Conservation (phyloP, 1,140 invertebrate species). For the Rhynchophorus ferrugineus region DNA sequence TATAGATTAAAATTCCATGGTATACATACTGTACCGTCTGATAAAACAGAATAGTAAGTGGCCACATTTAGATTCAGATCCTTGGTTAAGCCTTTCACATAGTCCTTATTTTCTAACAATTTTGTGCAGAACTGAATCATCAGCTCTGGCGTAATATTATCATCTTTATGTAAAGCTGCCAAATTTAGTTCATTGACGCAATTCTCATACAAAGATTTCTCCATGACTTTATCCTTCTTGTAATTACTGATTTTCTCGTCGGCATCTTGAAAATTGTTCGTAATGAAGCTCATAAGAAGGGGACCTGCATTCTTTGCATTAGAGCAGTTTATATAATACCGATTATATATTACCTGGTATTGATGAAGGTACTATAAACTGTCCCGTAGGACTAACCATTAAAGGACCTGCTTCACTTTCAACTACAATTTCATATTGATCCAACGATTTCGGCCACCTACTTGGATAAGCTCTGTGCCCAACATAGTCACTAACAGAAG, state of each 20-base stretch:
- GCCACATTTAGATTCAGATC: conserved; percentile 69
- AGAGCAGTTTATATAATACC: background rate
- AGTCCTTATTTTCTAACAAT: conserved; percentile 51
- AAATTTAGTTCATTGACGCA: conserved; percentile 61
- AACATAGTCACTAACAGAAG: conserved; percentile 72
- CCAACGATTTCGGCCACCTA: conserved; percentile 61
- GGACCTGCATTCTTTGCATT: conserved; percentile 8
- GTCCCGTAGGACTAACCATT: conserved; percentile 87
- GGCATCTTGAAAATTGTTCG: conserved; percentile 67
- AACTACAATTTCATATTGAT: conserved; percentile 77
- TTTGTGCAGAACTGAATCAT: conserved; percentile 80
- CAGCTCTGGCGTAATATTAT: conserved; percentile 78
- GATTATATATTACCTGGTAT: conserved; percentile 72
- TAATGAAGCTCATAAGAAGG: conserved; percentile 65
- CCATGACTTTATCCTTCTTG: conserved; percentile 70
- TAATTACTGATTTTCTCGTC: conserved; percentile 62
- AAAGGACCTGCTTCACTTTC: conserved; percentile 86
- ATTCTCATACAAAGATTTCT: conserved; percentile 59
- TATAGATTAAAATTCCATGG: conserved; percentile 82
- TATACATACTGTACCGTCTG: conserved; percentile 84
- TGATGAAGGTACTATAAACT: conserved; percentile 84
- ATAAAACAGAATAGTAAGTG: conserved; percentile 85
- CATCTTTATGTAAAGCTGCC: conserved; percentile 71
- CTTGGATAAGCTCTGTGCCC: conserved; percentile 60
- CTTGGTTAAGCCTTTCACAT: conserved; percentile 31